Evolutionary conservation across 2,797 vertebrate genomes (phyloP).

Genomic region (Hephaestus fuliginosus): DNA sequence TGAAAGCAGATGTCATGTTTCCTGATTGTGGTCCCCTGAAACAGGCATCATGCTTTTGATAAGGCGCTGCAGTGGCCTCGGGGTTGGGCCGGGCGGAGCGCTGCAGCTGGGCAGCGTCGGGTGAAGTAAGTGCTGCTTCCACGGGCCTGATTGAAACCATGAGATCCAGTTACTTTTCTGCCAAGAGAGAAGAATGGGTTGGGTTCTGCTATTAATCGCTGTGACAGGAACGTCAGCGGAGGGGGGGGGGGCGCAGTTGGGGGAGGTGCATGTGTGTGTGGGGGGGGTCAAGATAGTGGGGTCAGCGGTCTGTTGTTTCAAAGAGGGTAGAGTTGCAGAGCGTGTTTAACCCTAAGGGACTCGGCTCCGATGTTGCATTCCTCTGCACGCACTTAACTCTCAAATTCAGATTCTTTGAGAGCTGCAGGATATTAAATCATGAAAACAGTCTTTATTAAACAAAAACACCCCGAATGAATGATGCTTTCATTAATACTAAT

Average conservation of each 20-base stretch:
- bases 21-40: conserved; percentile 74
- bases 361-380: conserved; percentile 77
- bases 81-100: conserved; percentile 54
- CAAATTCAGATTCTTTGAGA: conserved; percentile 45
- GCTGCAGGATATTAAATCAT: conserved; percentile 39
- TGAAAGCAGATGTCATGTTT: conserved; percentile 83
- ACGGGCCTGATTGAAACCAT: conserved; percentile 75
- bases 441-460: conserved; percentile 9
- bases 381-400: conserved; percentile 45
- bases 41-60: conserved; percentile 54
- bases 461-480: conserved; percentile 16
- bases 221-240: conserved; percentile 67
- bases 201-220: conserved; percentile 74
- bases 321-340: conserved; percentile 77
- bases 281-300: conserved; percentile 66
- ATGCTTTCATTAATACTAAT: conserved; percentile 2
- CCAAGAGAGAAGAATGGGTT: conserved; percentile 63
- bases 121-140: conserved; percentile 50
- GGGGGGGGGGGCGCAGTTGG: conserved; percentile 13
- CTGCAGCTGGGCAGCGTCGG: conserved; percentile 55
- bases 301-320: conserved; percentile 82
- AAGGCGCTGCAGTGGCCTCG: conserved; percentile 53
- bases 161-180: conserved; percentile 66
- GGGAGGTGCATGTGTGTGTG: neutral
- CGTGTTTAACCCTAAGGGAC: conserved; percentile 72